Evolutionary conservation across 2,888 invertebrate species (phyloP), one percentile per base, ranked within the genome.

Genomic region (Agrochola lychnidis): DNA sequence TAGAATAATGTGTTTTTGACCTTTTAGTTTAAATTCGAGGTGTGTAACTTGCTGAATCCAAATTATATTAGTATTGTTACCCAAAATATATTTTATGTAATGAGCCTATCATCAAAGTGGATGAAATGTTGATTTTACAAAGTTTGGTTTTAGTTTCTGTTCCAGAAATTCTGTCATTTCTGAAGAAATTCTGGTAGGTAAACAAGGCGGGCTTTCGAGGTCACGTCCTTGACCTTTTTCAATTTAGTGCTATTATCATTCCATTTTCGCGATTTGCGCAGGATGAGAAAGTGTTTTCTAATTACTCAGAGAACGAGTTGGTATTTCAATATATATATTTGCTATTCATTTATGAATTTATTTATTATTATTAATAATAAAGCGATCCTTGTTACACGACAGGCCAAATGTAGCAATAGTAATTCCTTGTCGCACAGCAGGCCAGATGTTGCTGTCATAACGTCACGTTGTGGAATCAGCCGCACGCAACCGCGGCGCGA

Each of bases 361-460:
- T 83, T 78, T 79, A 79, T 81, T 79, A 59, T 73, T 78, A 63
- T 56, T 78, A 68, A 62, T 68, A 76, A 79, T 82, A 75, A 67
- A 78, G 70, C 61, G 68, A 68, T 76, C 59, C 16, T 67, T 62
- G 69, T 59, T 63, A 82, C 67, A 79, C 61, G 66, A 81, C 75
- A 76, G 63, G 62, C 66, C 76, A 76, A 83, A 87, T 78, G 76
- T 81, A 72, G 81, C 67, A 81, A 73, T 82, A 80, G 71, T 85
- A 80, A 88, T 81, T 77, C 73, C 78, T 87, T 81, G 79, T 77
- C 48, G 78, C 86, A 74, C 86, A 84, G 84, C 86, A 69, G 79
- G 86, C 84, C 87, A 82, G 88, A 88, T 88, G 89, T 87, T 74
- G 75, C 59, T 84, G 89, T 84, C 87, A 81, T 79, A 81, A 84